Conservation (phyloP, 2,113 vertebrate genomes). For the Paralichthys olivaceus region DNA sequence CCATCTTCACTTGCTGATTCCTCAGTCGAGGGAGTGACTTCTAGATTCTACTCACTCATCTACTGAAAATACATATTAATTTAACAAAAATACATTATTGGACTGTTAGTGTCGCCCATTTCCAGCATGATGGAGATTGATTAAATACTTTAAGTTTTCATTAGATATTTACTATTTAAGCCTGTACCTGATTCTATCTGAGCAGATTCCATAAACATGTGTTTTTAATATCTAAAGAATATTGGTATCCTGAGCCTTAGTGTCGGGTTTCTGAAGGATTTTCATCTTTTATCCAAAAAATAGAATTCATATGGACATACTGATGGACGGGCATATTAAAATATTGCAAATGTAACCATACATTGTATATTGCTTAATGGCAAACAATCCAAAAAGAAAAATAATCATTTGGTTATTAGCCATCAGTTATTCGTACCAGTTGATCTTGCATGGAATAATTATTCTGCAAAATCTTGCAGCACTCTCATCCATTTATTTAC, state of each 20-base stretch:
- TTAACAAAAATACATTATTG: neutral
- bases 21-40: neutral
- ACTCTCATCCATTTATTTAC: neutral
- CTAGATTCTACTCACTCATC: neutral
- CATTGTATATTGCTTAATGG: neutral
- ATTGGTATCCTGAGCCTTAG: constrained; percentile 41
- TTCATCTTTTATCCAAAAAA: neutral
- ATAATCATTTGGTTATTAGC: constrained; percentile 3
- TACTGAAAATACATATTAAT: neutral
- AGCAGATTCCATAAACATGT: constrained; percentile 9
- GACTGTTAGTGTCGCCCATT: neutral
- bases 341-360: neutral
- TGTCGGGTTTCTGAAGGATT: neutral
- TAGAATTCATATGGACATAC: constrained; percentile 2
- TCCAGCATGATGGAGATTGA: neutral
- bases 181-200: neutral
- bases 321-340: neutral
- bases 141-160: neutral
- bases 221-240: constrained; percentile 4
- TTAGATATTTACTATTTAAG: neutral
- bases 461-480: neutral
- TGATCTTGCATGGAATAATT: neutral
- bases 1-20: neutral
- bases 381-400: neutral
- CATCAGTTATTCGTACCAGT: neutral